Evolutionary conservation across 2,888 invertebrate species (phyloP), one percentile per base, ranked within the genome.

Genomic region (Crioceris asparagi): DNA sequence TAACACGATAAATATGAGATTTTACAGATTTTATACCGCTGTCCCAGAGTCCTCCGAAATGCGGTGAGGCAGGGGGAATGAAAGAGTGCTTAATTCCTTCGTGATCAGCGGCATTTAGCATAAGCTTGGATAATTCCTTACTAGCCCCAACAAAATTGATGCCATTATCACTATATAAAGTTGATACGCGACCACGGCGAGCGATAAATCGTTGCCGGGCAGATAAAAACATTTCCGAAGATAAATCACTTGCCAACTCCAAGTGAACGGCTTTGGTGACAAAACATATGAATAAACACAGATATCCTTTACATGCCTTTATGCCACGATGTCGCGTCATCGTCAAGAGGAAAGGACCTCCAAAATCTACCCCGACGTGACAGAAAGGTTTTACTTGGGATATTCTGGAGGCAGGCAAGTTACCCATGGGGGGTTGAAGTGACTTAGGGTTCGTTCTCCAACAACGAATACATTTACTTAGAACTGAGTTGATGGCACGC

Each of bases 241-340:
- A 34, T 3, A 53, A 21, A 27, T 43, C 44, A n/a, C 40, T 37
- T 1, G 47, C 50, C 4, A 50, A 17, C 31, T 55, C 53, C 5
- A 55, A 15, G 27, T 55, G 52, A 14, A 55, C 26, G 1, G 55
- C 54, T 18, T 37, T 36, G 4, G 43, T 46, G 8, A 39, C 19
- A 21, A 37, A 40, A 31, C 44, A 41, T 17, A 45, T 30, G 30
- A 42, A 44, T 14, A 44, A 14, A 26, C 34, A 23, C 2, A 48
- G 17, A 32, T 46, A 46, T 2, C 41, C 36, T 19, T 46, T 46
- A 8, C 17, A 26, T 4, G 21, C n/a, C 34, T 32, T 38, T 17
- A 12, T 23, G 17, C 34, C 29, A 15, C 45, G 32, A 11, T 30
- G 14, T 14, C 14, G 30, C 12, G 10, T 15, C 11, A 12, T n/a